Evolutionary conservation across 35 echinoderm and acorn worm species (phyloP).

Genomic region (Stichopus chloronotus): DNA sequence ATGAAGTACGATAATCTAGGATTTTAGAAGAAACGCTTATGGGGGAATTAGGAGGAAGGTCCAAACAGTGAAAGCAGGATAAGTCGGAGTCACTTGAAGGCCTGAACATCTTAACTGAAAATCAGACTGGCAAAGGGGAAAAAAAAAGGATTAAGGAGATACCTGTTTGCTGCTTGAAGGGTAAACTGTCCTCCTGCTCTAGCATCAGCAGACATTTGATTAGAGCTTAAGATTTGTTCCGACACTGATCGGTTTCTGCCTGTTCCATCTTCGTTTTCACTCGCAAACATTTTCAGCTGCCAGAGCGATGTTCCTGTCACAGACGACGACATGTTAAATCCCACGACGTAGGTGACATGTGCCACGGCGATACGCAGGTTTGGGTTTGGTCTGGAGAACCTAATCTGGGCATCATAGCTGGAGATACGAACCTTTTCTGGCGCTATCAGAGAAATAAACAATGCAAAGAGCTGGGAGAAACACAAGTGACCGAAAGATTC

Average conservation of each 20-base stretch:
- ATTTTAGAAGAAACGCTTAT: too few relatives aligned
- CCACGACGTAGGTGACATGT: not conserved
- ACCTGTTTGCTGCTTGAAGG: not conserved
- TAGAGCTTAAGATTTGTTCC: not conserved
- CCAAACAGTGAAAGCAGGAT: too few relatives aligned
- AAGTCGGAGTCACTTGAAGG: too few relatives aligned
- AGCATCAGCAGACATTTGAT: not conserved
- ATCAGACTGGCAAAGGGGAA: not conserved
- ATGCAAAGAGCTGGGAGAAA: too few relatives aligned
- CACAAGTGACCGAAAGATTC: too few relatives aligned
- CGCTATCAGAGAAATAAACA: too few relatives aligned
- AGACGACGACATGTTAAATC: not conserved
- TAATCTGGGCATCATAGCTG: not conserved
- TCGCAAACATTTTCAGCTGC: constrained; percentile 24
- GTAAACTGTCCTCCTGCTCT: not conserved
- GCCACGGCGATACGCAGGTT: not conserved
- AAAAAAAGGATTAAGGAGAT: not conserved
- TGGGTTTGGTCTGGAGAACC: not conserved
- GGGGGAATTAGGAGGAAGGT: too few relatives aligned
- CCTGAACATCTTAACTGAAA: not conserved
- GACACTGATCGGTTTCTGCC: not conserved
- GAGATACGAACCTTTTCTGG: not conserved
- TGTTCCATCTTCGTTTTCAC: constrained; percentile 36
- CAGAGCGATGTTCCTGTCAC: not conserved
- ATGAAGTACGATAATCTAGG: too few relatives aligned